These are phyloP conservation scores for Xanthorhoe spadicearia DNA, from an alignment of 2,888 invertebrate species.

Conservation along the genomic window DNA sequence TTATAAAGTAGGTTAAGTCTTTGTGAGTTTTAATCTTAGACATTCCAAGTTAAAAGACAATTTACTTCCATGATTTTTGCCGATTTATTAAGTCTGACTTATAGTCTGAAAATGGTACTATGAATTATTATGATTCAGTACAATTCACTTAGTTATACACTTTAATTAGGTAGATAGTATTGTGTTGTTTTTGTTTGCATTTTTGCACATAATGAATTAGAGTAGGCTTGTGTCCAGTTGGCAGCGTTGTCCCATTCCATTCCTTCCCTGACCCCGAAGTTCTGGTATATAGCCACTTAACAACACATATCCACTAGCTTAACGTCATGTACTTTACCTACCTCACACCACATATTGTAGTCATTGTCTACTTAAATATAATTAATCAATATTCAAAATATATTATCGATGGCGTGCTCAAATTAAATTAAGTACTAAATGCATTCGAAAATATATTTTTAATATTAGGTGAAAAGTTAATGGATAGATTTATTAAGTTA, in stretches of 20 bases:
- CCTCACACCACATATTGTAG: slow-evolving; percentile 76
- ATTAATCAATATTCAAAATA: slow-evolving; percentile 47
- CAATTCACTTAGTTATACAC: slow-evolving; percentile 68
- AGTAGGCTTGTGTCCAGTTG: slow-evolving; percentile 32
- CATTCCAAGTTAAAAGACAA: slow-evolving; percentile 78
- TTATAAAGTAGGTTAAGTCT: slow-evolving; percentile 53
- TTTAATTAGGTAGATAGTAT: slow-evolving; percentile 56
- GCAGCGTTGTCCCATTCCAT: slow-evolving; percentile 39
- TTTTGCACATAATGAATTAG: slow-evolving; percentile 48
- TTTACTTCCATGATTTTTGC: slow-evolving; percentile 65
- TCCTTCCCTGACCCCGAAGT: slow-evolving; percentile 36
- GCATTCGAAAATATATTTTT: slow-evolving; percentile 48
- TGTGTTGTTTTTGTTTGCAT: slow-evolving; percentile 61
- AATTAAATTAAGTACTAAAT: slow-evolving; percentile 10
- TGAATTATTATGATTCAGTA: slow-evolving; percentile 66
- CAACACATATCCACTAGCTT: slow-evolving; percentile 63
- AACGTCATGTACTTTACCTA: slow-evolving; percentile 59
- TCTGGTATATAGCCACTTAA: slow-evolving; percentile 53
- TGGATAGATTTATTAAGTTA: slow-evolving; percentile 56
- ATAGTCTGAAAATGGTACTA: slow-evolving; percentile 67
- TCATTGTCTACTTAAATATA: slow-evolving; percentile 51
- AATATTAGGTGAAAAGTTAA: slow-evolving; percentile 60
- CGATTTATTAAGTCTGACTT: slow-evolving; percentile 70
- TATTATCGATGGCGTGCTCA: slow-evolving; percentile 38
- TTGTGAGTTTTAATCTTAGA: slow-evolving; percentile 73